phyloP scores from a whole-genome alignment of 1,140 invertebrate genomes.

The Eurosta solidaginis region DNA sequence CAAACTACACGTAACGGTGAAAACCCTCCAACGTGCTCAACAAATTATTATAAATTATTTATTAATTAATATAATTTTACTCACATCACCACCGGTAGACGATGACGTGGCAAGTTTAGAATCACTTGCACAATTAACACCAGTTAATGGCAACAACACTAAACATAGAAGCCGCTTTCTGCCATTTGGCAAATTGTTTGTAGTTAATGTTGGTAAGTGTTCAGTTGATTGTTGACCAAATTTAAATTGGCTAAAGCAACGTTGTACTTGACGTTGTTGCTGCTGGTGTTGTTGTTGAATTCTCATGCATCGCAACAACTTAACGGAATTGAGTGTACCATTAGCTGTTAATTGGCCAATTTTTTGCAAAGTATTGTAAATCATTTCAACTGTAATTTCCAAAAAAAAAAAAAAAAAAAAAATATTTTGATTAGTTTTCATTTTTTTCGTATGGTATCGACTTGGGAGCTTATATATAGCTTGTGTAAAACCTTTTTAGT shows the following conservation, averaged over 20 bases:
- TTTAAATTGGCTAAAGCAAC: conserved; percentile 2
- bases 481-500: too few relatives aligned
- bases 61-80: too few relatives aligned
- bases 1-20: background rate
- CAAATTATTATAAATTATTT: too few relatives aligned
- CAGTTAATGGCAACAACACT: conserved; percentile 42
- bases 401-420: background rate
- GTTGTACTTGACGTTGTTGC: conserved; percentile 21
- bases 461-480: too few relatives aligned
- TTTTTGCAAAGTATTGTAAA: conserved; percentile 25
- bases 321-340: background rate
- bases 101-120: background rate
- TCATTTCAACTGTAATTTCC: conserved; percentile 32
- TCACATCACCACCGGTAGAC: conserved; percentile 39
- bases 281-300: conserved; percentile 30
- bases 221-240: conserved; percentile 30
- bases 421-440: background rate
- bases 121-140: conserved; percentile 41
- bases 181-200: background rate
- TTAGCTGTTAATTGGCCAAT: background rate
- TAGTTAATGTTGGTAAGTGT: background rate
- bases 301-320: conserved; percentile 17
- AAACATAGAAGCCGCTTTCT: conserved; percentile 43
- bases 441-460: too few relatives aligned
- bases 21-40: background rate